Conservation (phyloP, 2,888 invertebrate genomes). For the Agonopterix heracliana region DNA sequence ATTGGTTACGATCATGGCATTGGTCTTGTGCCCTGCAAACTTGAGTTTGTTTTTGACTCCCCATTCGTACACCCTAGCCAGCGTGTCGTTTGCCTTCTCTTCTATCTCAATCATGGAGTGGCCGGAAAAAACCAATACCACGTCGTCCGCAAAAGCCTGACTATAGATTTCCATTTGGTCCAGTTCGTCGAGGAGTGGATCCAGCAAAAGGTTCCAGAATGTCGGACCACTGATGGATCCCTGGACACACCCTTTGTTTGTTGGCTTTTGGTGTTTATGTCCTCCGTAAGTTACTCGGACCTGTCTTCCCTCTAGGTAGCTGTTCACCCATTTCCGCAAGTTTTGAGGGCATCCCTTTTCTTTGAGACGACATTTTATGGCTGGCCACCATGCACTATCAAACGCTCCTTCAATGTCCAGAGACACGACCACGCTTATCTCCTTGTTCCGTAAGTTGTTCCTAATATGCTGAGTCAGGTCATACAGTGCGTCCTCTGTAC, state of each 20-base stretch:
- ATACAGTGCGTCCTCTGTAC: conserved; percentile 7
- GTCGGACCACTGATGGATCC: conserved; percentile 8
- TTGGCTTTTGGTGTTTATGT: not conserved
- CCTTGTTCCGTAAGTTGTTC: not conserved
- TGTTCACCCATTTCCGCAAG: not conserved
- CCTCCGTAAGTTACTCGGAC: not conserved
- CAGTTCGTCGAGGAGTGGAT: conserved; percentile 2
- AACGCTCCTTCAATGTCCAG: not conserved
- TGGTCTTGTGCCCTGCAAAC: not conserved
- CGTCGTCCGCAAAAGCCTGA: no score
- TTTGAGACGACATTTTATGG: not conserved
- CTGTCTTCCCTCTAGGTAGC: not conserved
- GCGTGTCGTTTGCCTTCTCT: not conserved
- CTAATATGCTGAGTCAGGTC: not conserved
- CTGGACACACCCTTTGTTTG: conserved; percentile 4
- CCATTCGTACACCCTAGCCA: not conserved
- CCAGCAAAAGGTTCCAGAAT: conserved; percentile 7
- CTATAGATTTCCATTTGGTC: not conserved
- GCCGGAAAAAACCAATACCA: conserved; percentile 1
- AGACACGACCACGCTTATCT: not conserved
- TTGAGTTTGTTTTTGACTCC: not conserved
- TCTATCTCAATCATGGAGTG: not conserved
- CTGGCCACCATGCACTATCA: not conserved
- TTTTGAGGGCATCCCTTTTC: not conserved
- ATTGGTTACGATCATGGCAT: not conserved